phyloP scores from a whole-genome alignment of 2,888 invertebrate species.

The Agriotes lineatus region DNA sequence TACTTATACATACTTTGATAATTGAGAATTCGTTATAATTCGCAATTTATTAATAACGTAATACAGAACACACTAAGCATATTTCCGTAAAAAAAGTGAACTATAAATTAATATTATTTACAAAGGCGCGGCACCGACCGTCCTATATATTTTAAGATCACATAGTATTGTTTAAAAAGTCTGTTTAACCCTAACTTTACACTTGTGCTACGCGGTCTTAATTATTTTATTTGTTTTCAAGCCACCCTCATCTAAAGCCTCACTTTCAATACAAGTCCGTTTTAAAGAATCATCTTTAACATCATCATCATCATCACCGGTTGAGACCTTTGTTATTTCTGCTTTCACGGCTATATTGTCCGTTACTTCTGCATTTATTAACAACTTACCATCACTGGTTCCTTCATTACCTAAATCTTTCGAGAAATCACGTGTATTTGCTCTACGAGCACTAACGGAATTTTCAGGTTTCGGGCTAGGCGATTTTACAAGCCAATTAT shows the following conservation, averaged over 20 bases:
- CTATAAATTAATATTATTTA: conserved; percentile 24
- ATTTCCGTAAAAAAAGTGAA: conserved; percentile 19
- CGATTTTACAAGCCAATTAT: conserved; percentile 56
- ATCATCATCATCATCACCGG: conserved; percentile 4
- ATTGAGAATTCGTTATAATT: conserved; percentile 10
- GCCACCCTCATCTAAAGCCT: conserved; percentile 40
- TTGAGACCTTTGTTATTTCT: conserved; percentile 32
- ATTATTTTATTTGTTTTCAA: conserved; percentile 44
- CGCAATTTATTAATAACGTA: conserved; percentile 15
- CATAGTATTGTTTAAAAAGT: conserved; percentile 26
- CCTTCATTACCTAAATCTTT: neutral
- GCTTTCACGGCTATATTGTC: conserved; percentile 37
- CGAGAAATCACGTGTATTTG: neutral
- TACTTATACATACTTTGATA: neutral
- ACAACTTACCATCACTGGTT: neutral
- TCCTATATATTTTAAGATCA: conserved; percentile 36
- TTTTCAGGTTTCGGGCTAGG: neutral
- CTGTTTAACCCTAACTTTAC: conserved; percentile 17
- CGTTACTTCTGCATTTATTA: neutral
- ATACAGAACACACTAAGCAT: conserved; percentile 9
- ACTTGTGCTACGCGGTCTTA: conserved; percentile 37
- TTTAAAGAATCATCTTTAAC: conserved; percentile 42
- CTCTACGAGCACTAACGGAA: too few relatives aligned
- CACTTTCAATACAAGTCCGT: conserved; percentile 44
- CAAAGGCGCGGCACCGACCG: conserved; percentile 9